Percentiles rank a stretch among this genome's conserved stretches.
Conservation (phyloP, 2,113 vertebrate genomes). For the Heterotilapia buettikoferi region DNA sequence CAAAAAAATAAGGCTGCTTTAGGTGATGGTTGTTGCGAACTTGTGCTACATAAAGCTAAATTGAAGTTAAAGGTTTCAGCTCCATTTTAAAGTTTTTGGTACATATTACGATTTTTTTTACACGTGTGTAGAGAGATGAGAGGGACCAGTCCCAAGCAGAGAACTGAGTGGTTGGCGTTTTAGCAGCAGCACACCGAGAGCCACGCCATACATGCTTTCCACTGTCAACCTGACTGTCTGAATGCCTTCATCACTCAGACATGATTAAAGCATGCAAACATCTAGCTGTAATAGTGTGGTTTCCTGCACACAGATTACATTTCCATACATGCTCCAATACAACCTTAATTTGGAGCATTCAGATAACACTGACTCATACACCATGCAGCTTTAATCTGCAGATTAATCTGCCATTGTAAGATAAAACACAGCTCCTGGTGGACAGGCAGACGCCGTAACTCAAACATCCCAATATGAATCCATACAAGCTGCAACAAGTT, state of each 20-base stretch:
- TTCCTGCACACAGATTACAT: neutral
- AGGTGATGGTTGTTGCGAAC: neutral
- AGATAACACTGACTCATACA: neutral
- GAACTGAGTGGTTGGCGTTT: neutral
- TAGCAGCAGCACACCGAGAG: neutral
- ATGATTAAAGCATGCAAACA: neutral
- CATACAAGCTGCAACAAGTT: conserved; percentile 1
- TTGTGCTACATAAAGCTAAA: neutral
- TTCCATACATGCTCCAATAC: neutral
- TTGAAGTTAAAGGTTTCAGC: neutral
- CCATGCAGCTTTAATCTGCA: neutral
- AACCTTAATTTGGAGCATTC: neutral
- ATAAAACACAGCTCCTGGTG: neutral
- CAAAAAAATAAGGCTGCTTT: neutral
- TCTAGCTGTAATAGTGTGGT: neutral
- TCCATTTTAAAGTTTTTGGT: neutral
- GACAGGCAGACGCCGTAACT: neutral
- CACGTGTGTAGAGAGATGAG: neutral
- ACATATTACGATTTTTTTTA: neutral
- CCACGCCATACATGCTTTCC: neutral
- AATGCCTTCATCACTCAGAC: neutral
- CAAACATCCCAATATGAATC: neutral
- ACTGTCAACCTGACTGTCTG: neutral
- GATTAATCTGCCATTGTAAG: neutral
- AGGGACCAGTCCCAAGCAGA: neutral